Conservation (phyloP, 1,140 invertebrate species). For the Leptestheria dahalacensis region DNA sequence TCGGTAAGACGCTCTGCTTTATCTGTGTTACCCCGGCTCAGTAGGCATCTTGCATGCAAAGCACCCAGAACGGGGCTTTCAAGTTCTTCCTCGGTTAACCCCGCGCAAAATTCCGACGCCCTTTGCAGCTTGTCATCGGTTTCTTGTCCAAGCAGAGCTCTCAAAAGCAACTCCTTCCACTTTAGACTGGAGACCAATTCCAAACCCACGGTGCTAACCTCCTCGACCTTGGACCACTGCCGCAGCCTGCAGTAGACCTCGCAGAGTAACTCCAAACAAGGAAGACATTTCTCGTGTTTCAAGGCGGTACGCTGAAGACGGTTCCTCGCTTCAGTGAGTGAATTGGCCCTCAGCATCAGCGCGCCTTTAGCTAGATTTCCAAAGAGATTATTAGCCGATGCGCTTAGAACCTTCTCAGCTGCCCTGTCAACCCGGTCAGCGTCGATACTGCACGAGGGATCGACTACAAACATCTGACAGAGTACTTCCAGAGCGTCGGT, state of each 20-base stretch:
- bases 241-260: not conserved
- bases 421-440: not conserved
- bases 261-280: not conserved
- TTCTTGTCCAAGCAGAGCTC: not conserved
- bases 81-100: not conserved
- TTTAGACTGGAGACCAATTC: not conserved
- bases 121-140: not conserved
- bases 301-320: not conserved
- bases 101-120: not conserved
- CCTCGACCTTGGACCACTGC: not conserved
- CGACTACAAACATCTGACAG: not conserved
- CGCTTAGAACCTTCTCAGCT: not conserved
- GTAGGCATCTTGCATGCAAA: not conserved
- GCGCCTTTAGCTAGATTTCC: not conserved
- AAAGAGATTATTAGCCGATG: not conserved
- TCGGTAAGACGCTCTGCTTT: no score
- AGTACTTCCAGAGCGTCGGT: not conserved
- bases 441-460: not conserved
- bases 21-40: no score
- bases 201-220: not conserved
- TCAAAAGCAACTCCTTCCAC: not conserved
- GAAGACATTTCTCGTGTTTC: not conserved
- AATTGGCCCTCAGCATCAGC: not conserved
- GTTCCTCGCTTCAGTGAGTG: not conserved
- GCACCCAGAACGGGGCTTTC: not conserved